Evolutionary conservation across 2,888 invertebrate genomes (phyloP).

Genomic region (Leucania comma): DNA sequence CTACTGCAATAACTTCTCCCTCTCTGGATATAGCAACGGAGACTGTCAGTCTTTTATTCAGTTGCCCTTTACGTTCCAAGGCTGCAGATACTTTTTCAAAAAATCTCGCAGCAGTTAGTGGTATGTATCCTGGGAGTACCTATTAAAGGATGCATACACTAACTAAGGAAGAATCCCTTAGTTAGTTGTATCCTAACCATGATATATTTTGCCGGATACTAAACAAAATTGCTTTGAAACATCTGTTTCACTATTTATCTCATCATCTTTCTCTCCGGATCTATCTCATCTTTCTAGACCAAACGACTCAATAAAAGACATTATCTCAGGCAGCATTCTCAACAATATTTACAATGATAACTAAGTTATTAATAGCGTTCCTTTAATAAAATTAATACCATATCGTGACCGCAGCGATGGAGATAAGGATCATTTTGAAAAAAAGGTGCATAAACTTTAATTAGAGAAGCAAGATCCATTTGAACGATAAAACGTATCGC

Average conservation of each 20-base stretch:
- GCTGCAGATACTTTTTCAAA: no score
- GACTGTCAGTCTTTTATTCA: no score
- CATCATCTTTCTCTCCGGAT: no score
- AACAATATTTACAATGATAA: slow-evolving; percentile 61
- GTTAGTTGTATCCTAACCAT: no score
- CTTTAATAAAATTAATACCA: slow-evolving; percentile 67
- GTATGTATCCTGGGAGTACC: no score
- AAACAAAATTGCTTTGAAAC: not conserved
- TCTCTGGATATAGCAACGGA: no score
- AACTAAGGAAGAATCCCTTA: no score
- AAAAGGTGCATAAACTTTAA: slow-evolving; percentile 74
- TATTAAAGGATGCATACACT: no score
- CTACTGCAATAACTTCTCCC: no score
- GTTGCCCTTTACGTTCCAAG: no score
- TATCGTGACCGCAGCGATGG: slow-evolving; percentile 66
- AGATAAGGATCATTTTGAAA: slow-evolving; percentile 68
- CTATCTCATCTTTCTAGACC: slow-evolving; percentile 1
- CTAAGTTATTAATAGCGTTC: slow-evolving; percentile 60
- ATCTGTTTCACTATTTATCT: not conserved
- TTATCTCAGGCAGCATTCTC: slow-evolving; percentile 31
- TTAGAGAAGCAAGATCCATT: slow-evolving; percentile 71
- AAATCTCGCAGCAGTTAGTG: no score
- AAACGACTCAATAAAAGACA: slow-evolving; percentile 17
- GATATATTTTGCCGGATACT: not conserved
- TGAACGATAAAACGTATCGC: slow-evolving; percentile 63